Base-by-base conservation (phyloP, 2,797 vertebrate species). In the Apogon talboti region DNA sequence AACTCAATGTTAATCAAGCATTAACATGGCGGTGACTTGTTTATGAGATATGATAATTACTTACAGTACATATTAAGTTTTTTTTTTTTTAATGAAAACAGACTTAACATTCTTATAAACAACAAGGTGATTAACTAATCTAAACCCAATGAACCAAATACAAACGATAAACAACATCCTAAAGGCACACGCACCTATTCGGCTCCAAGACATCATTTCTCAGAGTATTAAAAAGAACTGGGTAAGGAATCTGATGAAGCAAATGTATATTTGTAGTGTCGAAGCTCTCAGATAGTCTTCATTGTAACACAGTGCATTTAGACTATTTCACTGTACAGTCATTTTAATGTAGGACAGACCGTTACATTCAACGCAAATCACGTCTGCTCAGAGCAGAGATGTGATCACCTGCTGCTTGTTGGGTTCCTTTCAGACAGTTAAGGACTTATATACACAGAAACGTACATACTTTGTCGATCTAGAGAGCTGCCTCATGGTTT, bases 101-200 rank as follows among this genome's bases (percentile, higher is more conserved):
- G 4, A 47, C 14, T 35, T 5, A 19, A 66, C 45, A 74, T 63
- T 75, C 18, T 53, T 64, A 49, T 58, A 10, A 46, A 64, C 18
- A 64, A 33, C 18, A 44, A 47, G 67, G 57, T 11, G 37, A 51
- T 42, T 56, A 1, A 48, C 52, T 40, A 2, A 35, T 52, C 70
- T 50, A 72, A 81, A 76, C 71, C 9, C 41, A 67, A 70, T 62
- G 8, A 75, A 62, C 15, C 28, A 62, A 78, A 79, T 53, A 50
- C 48, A 53, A 54, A 13, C 30, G 24, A 45, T 33, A 28, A 64
- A 59, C 43, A 57, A 40, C 47, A 47, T 66, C 71, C 75, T 81
- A 81, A 89, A 89, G 86, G 86, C 85, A 91, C 87, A 71, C 51
- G 33, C 68, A 76, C 78, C 73, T 74, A 47, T 74, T 69, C 18